phyloP scores from a whole-genome alignment of 2,113 vertebrate species.

The Datnioides undecimradiatus region DNA sequence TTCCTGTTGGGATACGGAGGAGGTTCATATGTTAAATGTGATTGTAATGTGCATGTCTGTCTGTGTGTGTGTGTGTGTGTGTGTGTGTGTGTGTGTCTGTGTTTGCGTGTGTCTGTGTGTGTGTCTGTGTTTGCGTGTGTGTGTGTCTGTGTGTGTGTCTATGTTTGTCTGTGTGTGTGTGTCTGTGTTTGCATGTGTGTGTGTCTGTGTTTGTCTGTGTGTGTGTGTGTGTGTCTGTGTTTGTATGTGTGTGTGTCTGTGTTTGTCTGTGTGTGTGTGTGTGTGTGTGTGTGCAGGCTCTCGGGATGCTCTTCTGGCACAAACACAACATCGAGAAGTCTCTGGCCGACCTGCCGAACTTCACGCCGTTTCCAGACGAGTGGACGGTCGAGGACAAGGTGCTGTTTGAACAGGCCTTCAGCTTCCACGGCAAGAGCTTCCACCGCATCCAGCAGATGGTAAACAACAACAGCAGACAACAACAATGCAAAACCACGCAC shows the following conservation, averaged over 20 bases:
- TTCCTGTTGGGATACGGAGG: too few species aligned
- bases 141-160: conserved; percentile 4
- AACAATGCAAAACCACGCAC: too few species aligned
- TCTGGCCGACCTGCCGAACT: conserved; percentile 96
- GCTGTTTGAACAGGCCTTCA: conserved; percentile 98
- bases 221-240: conserved; percentile 16
- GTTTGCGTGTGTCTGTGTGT: too few species aligned
- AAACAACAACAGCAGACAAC: conserved; percentile 27
- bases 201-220: too few species aligned
- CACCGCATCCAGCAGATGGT: conserved; percentile 99
- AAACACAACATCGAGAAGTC: conserved; percentile 99
- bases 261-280: background rate
- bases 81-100: too few species aligned
- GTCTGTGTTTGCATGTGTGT: too few species aligned
- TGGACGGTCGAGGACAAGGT: conserved; percentile 99
- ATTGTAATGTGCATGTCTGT: too few species aligned
- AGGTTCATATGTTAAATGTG: too few species aligned
- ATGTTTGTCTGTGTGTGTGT: background rate
- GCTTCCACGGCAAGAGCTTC: conserved; percentile 98
- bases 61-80: too few species aligned
- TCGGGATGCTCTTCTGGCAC: conserved; percentile 99
- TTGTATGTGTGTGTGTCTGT: conserved; percentile 1
- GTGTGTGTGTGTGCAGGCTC: conserved; percentile 84
- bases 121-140: too few species aligned
- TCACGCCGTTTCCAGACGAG: conserved; percentile 98